A percentile compares a stretch with the other conserved stretches of the same genome.
phyloP scores from a whole-genome alignment of 2,888 invertebrate genomes.

The Epinotia brunnichana region DNA sequence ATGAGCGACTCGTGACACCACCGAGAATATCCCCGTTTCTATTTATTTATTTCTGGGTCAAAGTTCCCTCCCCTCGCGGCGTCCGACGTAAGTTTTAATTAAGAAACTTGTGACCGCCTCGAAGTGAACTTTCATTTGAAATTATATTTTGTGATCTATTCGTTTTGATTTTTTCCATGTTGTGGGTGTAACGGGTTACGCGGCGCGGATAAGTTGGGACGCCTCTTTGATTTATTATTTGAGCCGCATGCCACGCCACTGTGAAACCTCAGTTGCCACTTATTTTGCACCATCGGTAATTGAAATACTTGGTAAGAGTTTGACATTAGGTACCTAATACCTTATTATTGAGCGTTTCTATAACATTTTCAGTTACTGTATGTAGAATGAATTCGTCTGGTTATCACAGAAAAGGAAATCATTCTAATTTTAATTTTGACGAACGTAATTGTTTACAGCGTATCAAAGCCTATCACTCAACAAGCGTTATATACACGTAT shows the following conservation, averaged over 20 bases:
- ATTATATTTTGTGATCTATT: constrained; percentile 81
- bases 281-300: constrained; percentile 32
- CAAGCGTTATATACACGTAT: constrained; percentile 1
- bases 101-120: constrained; percentile 83
- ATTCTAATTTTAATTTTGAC: not conserved
- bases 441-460: not conserved
- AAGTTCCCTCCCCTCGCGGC: constrained; percentile 75
- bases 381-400: not conserved
- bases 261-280: constrained; percentile 49
- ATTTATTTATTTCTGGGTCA: constrained; percentile 84
- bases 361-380: not conserved
- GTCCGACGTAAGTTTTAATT: constrained; percentile 84
- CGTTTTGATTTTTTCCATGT: constrained; percentile 74
- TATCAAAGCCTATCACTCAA: not conserved
- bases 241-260: constrained; percentile 55
- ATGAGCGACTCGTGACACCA: constrained; percentile 78
- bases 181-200: constrained; percentile 73
- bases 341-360: not conserved
- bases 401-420: not conserved
- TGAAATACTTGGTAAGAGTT: constrained; percentile 30
- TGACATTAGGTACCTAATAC: constrained; percentile 4
- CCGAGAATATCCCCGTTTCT: constrained; percentile 67
- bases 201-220: constrained; percentile 69
- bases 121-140: constrained; percentile 81
- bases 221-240: constrained; percentile 77